phyloP scores from a whole-genome alignment of 1,140 invertebrate species.

The Ostrea denselamellosa region DNA sequence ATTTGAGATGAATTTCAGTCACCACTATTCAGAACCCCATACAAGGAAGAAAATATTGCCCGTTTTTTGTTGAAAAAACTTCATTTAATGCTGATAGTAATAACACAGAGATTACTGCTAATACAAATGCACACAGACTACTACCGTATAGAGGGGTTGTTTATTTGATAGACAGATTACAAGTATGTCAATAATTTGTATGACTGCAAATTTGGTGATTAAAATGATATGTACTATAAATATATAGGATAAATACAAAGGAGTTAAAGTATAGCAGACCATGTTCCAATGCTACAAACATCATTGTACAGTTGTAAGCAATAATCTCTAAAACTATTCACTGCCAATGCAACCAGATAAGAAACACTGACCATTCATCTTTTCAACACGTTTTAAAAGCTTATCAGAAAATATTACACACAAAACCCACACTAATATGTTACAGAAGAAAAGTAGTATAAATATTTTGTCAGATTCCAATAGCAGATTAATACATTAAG shows the following conservation, averaged over 20 bases:
- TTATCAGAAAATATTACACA: conserved; percentile 4
- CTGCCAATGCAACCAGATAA: not conserved
- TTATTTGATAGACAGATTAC: no score
- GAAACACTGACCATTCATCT: not conserved
- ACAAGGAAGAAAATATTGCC: not conserved
- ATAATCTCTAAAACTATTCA: not conserved
- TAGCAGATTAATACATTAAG: conserved; percentile 2
- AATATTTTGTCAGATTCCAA: conserved; percentile 35
- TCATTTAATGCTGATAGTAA: no score
- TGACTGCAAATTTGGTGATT: no score
- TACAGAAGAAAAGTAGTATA: not conserved
- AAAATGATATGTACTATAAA: no score
- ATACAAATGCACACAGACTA: no score
- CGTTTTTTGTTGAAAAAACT: not conserved
- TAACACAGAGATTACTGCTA: no score
- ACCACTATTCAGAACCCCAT: not conserved
- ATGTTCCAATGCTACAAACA: no score
- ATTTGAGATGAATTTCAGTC: not conserved
- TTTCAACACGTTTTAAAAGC: conserved; percentile 12
- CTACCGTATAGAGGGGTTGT: no score
- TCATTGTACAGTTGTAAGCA: not conserved
- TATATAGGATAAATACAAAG: no score
- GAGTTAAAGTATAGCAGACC: no score
- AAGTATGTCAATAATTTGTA: no score
- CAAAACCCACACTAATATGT: not conserved